These are phyloP conservation scores for Xenopus borealis DNA, from an alignment of 2,113 vertebrate genomes.

Conservation along the genomic window DNA sequence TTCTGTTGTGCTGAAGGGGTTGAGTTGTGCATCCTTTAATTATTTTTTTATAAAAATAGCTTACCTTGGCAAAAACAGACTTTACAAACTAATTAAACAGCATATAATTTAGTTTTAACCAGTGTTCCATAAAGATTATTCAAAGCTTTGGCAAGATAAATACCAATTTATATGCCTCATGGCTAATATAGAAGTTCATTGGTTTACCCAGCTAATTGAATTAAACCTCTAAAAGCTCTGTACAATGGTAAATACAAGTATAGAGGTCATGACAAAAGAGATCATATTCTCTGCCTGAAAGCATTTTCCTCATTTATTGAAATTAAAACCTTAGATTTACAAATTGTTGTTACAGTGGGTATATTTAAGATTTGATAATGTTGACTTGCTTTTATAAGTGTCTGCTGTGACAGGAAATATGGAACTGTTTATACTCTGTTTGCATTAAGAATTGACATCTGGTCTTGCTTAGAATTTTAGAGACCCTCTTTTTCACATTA, in stretches of 20 bases:
- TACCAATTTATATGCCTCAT: constrained; percentile 32
- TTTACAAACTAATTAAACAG: too few species aligned
- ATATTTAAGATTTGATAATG: constrained; percentile 50
- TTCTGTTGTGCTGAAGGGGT: too few species aligned
- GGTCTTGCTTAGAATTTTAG: constrained; percentile 55
- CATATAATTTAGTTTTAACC: too few species aligned
- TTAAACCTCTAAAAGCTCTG: constrained; percentile 31
- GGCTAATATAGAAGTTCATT: constrained; percentile 23
- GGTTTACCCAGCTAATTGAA: constrained; percentile 29
- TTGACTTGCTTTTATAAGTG: constrained; percentile 55
- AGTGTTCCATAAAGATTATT: too few species aligned
- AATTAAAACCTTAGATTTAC: background rate
- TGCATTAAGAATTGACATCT: constrained; percentile 55
- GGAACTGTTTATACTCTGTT: constrained; percentile 60
- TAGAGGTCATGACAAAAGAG: constrained; percentile 44
- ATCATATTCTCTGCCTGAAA: constrained; percentile 29
- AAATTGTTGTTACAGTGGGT: constrained; percentile 32
- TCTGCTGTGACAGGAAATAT: constrained; percentile 59
- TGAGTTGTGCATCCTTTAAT: too few species aligned
- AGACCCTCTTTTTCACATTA: constrained; percentile 56
- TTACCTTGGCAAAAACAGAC: too few species aligned
- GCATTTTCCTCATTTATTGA: constrained; percentile 44
- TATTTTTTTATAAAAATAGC: too few species aligned
- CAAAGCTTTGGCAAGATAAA: background rate
- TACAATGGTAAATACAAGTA: constrained; percentile 13